phyloP scores from a whole-genome alignment of 2,113 vertebrate species.

The Aix galericulata region DNA sequence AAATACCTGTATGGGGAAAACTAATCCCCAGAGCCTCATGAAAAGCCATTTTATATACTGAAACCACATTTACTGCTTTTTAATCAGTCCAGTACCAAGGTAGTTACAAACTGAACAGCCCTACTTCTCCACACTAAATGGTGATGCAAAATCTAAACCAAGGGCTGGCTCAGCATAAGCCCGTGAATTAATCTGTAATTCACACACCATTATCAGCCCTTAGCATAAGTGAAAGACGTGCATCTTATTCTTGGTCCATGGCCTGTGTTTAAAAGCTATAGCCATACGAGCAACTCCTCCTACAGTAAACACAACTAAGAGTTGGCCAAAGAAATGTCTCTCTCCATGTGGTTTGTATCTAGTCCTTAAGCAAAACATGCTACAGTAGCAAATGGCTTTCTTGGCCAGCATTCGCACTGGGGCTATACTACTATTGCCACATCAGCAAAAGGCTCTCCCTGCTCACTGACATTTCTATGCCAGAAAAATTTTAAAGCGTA shows the following conservation, averaged over 20 bases:
- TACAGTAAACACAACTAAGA: not conserved
- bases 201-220: accelerated
- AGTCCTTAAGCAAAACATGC: not conserved
- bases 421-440: not conserved
- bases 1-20: no score
- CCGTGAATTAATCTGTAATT: not conserved
- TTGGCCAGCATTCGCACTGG: not conserved
- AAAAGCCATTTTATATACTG: not conserved
- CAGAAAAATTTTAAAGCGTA: not conserved
- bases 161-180: not conserved
- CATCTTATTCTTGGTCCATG: not conserved
- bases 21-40: not conserved
- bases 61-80: not conserved
- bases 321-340: not conserved
- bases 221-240: not conserved
- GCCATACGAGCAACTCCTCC: not conserved
- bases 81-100: not conserved
- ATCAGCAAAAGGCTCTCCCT: not conserved
- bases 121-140: not conserved
- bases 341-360: not conserved
- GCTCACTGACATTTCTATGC: not conserved
- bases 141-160: not conserved
- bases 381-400: not conserved
- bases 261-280: not conserved
- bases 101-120: not conserved